phyloP scores from a whole-genome alignment of 2,888 invertebrate genomes.

The Anagyrus pseudococci region DNA sequence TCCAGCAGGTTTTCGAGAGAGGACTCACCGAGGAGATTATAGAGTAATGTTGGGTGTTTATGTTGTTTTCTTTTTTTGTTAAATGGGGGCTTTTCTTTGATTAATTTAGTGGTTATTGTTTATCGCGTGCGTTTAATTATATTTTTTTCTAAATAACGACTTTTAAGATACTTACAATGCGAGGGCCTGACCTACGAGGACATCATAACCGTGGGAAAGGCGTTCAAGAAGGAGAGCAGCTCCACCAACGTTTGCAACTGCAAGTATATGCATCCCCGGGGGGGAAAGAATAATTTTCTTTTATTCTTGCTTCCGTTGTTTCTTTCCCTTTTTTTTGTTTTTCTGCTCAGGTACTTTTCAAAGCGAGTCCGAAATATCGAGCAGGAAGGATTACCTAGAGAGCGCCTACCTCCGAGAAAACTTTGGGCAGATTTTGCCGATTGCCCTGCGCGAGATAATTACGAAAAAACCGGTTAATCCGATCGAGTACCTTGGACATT shows the following conservation, averaged over 20 bases:
- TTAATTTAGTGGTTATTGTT: not conserved
- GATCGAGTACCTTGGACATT: conserved; percentile 53
- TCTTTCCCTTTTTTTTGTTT: no score
- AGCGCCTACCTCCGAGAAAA: conserved; percentile 41
- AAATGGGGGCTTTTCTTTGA: not conserved
- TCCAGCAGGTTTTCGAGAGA: not conserved
- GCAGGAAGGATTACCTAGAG: not conserved
- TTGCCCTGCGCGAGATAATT: conserved; percentile 48
- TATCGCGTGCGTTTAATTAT: not conserved
- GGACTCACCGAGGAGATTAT: conserved; percentile 39
- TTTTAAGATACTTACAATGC: not conserved
- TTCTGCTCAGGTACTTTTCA: conserved; percentile 1
- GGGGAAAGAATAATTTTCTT: no score
- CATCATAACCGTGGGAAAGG: not conserved
- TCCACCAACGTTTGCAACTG: conserved; percentile 6
- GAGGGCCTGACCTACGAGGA: conserved; percentile 8
- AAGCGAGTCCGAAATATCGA: not conserved
- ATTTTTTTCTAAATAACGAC: not conserved
- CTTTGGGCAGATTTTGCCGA: conserved; percentile 41
- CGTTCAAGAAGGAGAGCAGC: not conserved
- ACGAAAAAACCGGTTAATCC: conserved; percentile 50
- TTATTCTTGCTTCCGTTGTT: no score
- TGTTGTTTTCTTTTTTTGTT: not conserved
- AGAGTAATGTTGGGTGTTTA: conserved; percentile 32
- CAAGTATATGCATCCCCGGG: no score